Percentiles rank a stretch among this genome's conserved stretches.
Evolutionary conservation across 2,113 vertebrate species (phyloP).

Genomic region (Sigmodon hispidus): DNA sequence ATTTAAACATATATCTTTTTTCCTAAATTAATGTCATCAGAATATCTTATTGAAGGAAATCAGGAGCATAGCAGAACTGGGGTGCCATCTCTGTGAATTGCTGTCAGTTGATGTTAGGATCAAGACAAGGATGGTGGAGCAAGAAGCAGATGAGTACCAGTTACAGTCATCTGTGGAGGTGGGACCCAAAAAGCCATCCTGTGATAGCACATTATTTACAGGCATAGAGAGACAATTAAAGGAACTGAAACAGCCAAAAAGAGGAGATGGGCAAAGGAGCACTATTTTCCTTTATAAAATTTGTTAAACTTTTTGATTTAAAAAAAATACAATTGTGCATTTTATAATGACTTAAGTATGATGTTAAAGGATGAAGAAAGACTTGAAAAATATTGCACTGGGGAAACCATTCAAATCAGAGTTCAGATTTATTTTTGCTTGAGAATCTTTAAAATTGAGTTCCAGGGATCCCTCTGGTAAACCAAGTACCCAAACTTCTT

Average conservation of each 20-base stretch:
- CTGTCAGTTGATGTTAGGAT: no score
- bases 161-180: background rate
- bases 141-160: background rate
- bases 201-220: background rate
- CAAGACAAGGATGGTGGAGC: no score
- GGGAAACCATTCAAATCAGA: background rate
- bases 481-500: background rate
- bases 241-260: background rate
- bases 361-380: background rate
- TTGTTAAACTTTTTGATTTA: background rate
- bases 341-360: slow-evolving; percentile 9
- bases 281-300: background rate
- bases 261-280: accelerated
- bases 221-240: background rate
- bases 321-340: background rate
- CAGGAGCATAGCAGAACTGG: background rate
- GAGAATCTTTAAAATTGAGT: background rate
- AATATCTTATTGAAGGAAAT: background rate
- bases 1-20: background rate
- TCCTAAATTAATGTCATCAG: background rate
- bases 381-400: background rate
- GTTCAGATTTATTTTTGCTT: slow-evolving; percentile 19
- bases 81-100: background rate
- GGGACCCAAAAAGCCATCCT: background rate
- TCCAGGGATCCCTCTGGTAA: background rate